Evolutionary conservation across 2,888 invertebrate genomes (phyloP).

Genomic region (Acleris cristana): DNA sequence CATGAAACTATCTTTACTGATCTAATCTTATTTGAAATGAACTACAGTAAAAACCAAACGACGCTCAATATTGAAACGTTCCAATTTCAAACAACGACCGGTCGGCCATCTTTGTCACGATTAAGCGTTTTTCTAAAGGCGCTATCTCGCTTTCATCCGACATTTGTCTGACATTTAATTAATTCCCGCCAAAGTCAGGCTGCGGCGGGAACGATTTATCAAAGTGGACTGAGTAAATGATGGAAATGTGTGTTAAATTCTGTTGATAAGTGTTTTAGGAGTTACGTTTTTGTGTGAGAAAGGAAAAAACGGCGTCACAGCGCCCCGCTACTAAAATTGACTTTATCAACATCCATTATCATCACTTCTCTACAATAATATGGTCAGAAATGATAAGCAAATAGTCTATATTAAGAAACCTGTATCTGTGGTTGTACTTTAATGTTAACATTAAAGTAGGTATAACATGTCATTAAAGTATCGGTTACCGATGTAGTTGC

Average conservation of each 20-base stretch:
- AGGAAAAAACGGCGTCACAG: neutral
- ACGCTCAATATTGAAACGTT: conserved; percentile 10
- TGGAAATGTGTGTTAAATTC: conserved; percentile 35
- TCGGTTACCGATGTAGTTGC: too few species aligned
- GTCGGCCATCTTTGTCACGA: conserved; percentile 27
- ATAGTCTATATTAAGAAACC: too few species aligned
- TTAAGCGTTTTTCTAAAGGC: conserved; percentile 35
- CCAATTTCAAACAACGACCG: conserved; percentile 22
- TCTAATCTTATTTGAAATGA: neutral
- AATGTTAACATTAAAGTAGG: too few species aligned
- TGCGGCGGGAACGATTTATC: conserved; percentile 35
- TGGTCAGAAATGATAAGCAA: too few species aligned
- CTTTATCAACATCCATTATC: too few species aligned
- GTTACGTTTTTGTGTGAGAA: neutral
- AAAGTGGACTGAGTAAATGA: conserved; percentile 34
- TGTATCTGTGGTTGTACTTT: too few species aligned
- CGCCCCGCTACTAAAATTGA: too few species aligned
- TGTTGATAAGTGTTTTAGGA: conserved; percentile 27
- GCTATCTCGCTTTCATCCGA: conserved; percentile 33
- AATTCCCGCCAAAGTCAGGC: conserved; percentile 42
- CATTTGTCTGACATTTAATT: conserved; percentile 40
- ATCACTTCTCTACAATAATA: too few species aligned
- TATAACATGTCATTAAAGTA: too few species aligned
- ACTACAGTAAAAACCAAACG: conserved; percentile 12
- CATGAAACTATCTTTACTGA: neutral